These are phyloP conservation scores for Daboia siamensis DNA, from an alignment of 2,113 vertebrate genomes.

Conservation along the genomic window DNA sequence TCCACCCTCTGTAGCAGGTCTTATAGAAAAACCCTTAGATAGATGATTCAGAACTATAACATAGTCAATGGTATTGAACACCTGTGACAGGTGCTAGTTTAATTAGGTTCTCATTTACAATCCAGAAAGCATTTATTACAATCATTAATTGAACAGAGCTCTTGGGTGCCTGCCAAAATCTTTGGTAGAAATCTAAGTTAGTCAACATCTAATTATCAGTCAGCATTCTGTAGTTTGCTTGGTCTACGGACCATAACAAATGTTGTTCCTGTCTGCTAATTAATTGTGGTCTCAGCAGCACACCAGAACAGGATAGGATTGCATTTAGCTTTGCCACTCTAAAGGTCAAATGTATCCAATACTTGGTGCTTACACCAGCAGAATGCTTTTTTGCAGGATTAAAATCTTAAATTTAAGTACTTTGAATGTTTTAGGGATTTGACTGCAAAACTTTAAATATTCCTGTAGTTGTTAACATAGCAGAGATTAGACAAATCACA, in stretches of 20 bases:
- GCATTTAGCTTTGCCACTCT: not conserved
- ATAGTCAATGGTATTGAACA: not conserved
- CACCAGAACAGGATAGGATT: not conserved
- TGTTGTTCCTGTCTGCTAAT: not conserved
- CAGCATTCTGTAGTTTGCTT: not conserved
- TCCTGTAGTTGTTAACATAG: not conserved
- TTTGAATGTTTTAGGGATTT: not conserved
- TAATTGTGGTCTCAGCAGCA: constrained; percentile 4
- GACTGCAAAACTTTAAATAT: not conserved
- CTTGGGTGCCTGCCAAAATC: not conserved
- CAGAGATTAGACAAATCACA: not conserved
- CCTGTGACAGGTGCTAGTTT: not conserved
- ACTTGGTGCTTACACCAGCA: constrained; percentile 10
- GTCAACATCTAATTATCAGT: not conserved
- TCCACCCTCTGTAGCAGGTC: not conserved
- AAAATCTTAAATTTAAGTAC: not conserved
- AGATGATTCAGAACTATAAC: not conserved
- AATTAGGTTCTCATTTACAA: not conserved
- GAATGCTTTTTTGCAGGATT: not conserved
- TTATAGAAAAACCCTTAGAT: not conserved
- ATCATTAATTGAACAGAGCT: not conserved
- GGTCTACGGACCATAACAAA: not conserved
- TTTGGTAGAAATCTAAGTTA: not conserved
- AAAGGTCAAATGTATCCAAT: not conserved
- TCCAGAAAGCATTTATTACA: not conserved